Conservation (phyloP, 1,140 invertebrate genomes). For the Lepidurus couesii region DNA sequence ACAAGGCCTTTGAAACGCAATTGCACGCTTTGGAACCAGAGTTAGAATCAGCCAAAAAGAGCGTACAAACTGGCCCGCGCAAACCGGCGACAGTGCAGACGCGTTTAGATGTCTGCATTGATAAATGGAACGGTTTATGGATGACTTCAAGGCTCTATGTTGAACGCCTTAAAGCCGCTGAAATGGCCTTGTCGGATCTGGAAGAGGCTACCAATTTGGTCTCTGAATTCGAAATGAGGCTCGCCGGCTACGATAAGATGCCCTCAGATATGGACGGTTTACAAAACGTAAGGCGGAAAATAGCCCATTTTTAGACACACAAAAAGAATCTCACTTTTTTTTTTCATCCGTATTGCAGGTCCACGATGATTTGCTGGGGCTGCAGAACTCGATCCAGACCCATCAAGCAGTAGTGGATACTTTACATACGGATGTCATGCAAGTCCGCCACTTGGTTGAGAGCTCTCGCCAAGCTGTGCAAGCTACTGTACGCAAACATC, state of each 20-base stretch:
- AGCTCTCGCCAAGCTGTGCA: conserved; percentile 55
- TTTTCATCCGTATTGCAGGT: conserved; percentile 43
- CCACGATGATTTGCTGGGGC: conserved; percentile 64
- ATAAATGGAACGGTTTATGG: conserved; percentile 88
- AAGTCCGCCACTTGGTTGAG: conserved; percentile 76
- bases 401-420: conserved; percentile 83
- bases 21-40: conserved; percentile 63
- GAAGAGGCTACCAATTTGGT: conserved; percentile 84
- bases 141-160: conserved; percentile 78
- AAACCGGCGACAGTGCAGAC: conserved; percentile 87
- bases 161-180: conserved; percentile 82
- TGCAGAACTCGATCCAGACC: conserved; percentile 73
- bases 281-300: conserved; percentile 51
- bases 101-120: conserved; percentile 73
- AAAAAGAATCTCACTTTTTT: neutral
- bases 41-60: conserved; percentile 73
- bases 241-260: conserved; percentile 74
- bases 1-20: conserved; percentile 77
- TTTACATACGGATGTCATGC: conserved; percentile 81
- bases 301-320: conserved; percentile 21
- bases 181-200: conserved; percentile 77
- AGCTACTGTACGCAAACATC: conserved; percentile 57
- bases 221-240: conserved; percentile 83
- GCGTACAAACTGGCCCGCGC: conserved; percentile 70
- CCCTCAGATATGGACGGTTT: conserved; percentile 72